Evolutionary conservation across 2,888 invertebrate genomes (phyloP).

Genomic region (Melipona beecheii): DNA sequence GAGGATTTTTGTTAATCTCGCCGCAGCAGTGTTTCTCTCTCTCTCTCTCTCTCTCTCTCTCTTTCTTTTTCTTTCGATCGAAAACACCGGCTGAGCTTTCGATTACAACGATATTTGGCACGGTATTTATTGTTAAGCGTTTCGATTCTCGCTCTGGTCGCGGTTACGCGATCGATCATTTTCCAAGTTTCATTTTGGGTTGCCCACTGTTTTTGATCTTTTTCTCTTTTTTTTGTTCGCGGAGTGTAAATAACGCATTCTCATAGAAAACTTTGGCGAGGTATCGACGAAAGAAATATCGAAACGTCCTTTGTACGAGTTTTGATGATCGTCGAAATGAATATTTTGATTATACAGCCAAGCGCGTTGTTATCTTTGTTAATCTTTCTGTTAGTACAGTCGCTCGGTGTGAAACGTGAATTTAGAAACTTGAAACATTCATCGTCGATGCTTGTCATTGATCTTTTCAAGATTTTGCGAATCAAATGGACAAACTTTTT

Average conservation of each 20-base stretch:
- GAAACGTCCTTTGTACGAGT: neutral
- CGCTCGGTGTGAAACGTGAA: neutral
- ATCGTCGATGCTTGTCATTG: neutral
- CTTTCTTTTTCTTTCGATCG: conserved; percentile 9
- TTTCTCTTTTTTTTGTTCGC: too few relatives aligned
- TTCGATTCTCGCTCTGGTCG: conserved; percentile 21
- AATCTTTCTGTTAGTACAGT: neutral
- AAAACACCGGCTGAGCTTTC: conserved; percentile 25
- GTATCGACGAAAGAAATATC: neutral
- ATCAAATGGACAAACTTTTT: too few relatives aligned
- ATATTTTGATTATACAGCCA: neutral
- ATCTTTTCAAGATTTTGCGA: too few relatives aligned
- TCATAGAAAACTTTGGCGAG: neutral
- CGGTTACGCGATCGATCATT: neutral
- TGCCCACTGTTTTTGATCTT: conserved; percentile 21
- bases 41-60: neutral
- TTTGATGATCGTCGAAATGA: neutral
- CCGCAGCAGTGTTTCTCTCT: neutral
- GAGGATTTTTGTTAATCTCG: conserved; percentile 7
- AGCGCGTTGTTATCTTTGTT: neutral
- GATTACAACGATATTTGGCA: conserved; percentile 70
- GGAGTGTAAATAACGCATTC: neutral
- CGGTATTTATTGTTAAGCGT: conserved; percentile 72
- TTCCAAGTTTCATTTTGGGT: neutral
- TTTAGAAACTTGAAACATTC: neutral